Base-by-base conservation (phyloP, 2,113 vertebrate species). In the Pollachius pollachius region DNA sequence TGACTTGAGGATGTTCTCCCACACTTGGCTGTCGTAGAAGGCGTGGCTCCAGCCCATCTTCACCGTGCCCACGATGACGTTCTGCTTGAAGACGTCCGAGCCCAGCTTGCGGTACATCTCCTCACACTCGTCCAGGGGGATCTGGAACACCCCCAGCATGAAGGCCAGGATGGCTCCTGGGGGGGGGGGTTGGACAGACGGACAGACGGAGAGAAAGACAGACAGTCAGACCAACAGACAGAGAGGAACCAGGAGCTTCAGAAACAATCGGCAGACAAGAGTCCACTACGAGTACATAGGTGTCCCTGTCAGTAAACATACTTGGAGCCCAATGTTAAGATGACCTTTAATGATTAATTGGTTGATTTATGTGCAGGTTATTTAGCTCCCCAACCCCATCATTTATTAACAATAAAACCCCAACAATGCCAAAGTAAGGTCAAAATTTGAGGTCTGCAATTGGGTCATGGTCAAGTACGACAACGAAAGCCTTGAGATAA, bases 11-110 rank as follows among this genome's bases (percentile, higher is more conserved):
- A 99, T 94, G 80, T 93, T 94, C 85, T 99, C 97, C 97, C 97
- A 99, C 30, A 92, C 93, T 85, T 97, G 92, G 68, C 97, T 99
- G 89, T 98, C 95, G 80, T 99, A 99, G 90, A 97, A 99, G 34
- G 94, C 97, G 0, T 99, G 97, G 82, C 91, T 99, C 97, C 97
- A 99, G 76, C 97, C 94, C 97, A 99, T 99, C 89, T 99, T 99
- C 56, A 99, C 93, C 0, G 97, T 98, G 73, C 97, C 97, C 54
- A 99, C 92, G 52, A 99, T 97, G 70, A 99, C 92, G 23, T 99
- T 99, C 86, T 99, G 97, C 69, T 96, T 97, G 86, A 99, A 99
- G 61, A 99, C 94, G 71, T 99, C 97, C 0, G 94, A 94, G 76
- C 97, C 97, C 83, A 99, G 84, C 73, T 97, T 96, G 77, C 87